phyloP scores from a whole-genome alignment of 2,888 invertebrate genomes.

The Girardia tigrina region DNA sequence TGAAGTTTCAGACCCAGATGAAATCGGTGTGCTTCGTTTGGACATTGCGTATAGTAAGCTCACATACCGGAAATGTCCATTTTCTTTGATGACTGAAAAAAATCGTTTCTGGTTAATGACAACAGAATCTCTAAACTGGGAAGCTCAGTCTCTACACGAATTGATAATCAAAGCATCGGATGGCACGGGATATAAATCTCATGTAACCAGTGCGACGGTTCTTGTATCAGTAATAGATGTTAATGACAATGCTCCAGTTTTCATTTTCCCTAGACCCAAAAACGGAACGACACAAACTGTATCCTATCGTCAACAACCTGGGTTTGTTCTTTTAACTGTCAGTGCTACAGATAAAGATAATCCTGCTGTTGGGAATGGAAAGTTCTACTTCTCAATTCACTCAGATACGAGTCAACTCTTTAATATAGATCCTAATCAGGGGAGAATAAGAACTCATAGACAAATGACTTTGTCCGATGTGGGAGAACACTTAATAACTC shows the following conservation, averaged over 20 bases:
- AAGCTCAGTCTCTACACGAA: not conserved
- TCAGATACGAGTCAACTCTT: conserved; percentile 19
- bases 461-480: conserved; percentile 28
- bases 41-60: not conserved
- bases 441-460: conserved; percentile 28
- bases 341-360: conserved; percentile 33
- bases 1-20: conserved; percentile 27
- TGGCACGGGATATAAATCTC: conserved; percentile 6
- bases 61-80: conserved; percentile 2
- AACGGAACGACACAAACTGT: conserved; percentile 34
- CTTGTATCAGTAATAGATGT: conserved; percentile 33
- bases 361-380: not conserved
- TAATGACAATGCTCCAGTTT: conserved; percentile 35
- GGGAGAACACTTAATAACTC: conserved; percentile 17
- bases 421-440: conserved; percentile 31
- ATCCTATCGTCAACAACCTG: conserved; percentile 28
- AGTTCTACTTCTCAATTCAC: conserved; percentile 17
- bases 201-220: conserved; percentile 28
- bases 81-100: not conserved
- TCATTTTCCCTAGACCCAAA: conserved; percentile 33
- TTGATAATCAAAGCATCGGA: conserved; percentile 32
- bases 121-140: conserved; percentile 32
- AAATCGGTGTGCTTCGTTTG: not conserved
- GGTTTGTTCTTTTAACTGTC: conserved; percentile 28
- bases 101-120: conserved; percentile 34